phyloP scores from a whole-genome alignment of 2,888 invertebrate genomes.

The Cryptops parisi region DNA sequence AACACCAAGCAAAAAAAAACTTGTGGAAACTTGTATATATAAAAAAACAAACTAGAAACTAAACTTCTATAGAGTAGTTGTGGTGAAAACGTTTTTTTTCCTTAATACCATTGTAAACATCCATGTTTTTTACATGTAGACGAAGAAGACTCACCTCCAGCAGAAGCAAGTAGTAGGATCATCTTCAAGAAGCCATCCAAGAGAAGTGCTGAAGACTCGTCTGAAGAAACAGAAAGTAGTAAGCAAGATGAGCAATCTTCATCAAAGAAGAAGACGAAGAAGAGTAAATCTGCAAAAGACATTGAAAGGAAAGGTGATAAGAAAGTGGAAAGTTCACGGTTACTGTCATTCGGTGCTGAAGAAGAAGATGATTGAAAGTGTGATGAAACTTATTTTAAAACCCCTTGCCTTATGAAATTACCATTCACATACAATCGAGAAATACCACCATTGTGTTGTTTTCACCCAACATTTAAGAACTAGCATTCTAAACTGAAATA shows the following conservation, averaged over 20 bases:
- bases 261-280: slow-evolving; percentile 10
- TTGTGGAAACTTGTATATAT: too few relatives aligned
- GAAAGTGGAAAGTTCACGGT: slow-evolving; percentile 24
- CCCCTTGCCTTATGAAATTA: too few relatives aligned
- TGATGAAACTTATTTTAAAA: too few relatives aligned
- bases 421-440: too few relatives aligned
- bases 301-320: slow-evolving; percentile 18
- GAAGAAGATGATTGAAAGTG: slow-evolving; percentile 24
- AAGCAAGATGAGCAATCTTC: too few relatives aligned
- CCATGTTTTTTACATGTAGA: slow-evolving; percentile 1
- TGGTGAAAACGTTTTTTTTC: not conserved
- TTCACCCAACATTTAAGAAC: too few relatives aligned
- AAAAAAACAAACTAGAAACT: too few relatives aligned
- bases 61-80: not conserved
- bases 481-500: too few relatives aligned
- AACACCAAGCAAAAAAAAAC: not conserved
- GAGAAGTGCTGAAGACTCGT: slow-evolving; percentile 19
- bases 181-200: slow-evolving; percentile 25
- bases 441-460: too few relatives aligned
- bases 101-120: not conserved
- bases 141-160: too few relatives aligned
- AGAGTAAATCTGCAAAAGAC: not conserved
- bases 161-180: slow-evolving; percentile 20
- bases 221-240: not conserved
- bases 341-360: slow-evolving; percentile 28